Conservation (phyloP, 2,797 vertebrate species). For the Rhinophrynus dorsalis region DNA sequence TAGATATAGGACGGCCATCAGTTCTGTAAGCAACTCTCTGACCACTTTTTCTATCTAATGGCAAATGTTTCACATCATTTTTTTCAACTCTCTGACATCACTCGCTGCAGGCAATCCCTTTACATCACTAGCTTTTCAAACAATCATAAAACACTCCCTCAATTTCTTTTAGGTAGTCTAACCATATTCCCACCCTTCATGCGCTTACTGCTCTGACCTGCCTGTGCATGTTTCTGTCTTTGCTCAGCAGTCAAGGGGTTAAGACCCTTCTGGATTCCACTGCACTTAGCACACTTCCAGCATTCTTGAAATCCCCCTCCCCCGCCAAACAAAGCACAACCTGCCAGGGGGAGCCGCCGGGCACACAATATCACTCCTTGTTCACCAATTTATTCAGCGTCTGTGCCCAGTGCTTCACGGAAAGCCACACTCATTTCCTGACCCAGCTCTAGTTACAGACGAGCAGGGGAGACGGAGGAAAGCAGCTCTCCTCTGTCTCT, state of each 20-base stretch:
- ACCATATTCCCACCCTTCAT: background rate
- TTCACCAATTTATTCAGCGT: constrained; percentile 51
- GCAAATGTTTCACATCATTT: too few relatives aligned
- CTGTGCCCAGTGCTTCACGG: constrained; percentile 50
- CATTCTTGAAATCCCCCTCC: constrained; percentile 43
- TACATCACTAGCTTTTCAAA: background rate
- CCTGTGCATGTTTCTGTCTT: background rate
- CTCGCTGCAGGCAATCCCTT: background rate
- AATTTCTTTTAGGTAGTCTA: background rate
- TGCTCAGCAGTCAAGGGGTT: constrained; percentile 31
- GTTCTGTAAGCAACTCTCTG: too few relatives aligned
- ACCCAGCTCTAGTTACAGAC: constrained; percentile 46
- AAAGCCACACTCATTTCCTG: constrained; percentile 51
- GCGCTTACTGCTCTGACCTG: background rate
- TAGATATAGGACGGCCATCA: too few relatives aligned
- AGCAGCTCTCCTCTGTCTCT: constrained; percentile 22
- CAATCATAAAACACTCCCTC: background rate
- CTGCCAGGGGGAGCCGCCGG: constrained; percentile 49
- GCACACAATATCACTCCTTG: constrained; percentile 51
- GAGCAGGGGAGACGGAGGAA: constrained; percentile 40
- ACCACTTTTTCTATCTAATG: too few relatives aligned
- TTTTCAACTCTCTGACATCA: background rate
- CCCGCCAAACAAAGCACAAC: constrained; percentile 51
- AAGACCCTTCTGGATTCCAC: constrained; percentile 50
- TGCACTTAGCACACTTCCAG: constrained; percentile 50